A percentile compares a stretch with the other conserved stretches of the same genome.
These are phyloP conservation scores for Melipona bicolor DNA, from an alignment of 2,888 invertebrate genomes.

Conservation along the genomic window DNA sequence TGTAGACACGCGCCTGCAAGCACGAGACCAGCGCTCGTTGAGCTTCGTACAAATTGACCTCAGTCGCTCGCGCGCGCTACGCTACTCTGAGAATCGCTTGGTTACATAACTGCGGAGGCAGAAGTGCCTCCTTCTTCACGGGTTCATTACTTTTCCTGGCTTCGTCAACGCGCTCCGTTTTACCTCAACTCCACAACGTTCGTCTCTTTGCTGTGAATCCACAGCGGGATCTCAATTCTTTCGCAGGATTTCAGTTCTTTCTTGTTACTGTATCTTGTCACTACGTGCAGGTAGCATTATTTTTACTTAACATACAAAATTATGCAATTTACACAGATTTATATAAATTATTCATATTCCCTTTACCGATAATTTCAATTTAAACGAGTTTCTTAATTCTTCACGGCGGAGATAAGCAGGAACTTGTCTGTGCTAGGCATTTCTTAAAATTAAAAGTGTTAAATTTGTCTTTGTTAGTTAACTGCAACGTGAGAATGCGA, in stretches of 20 bases:
- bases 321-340: background rate
- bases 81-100: conserved; percentile 75
- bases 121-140: conserved; percentile 62
- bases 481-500: conserved; percentile 45
- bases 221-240: background rate
- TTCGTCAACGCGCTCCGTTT: conserved; percentile 42
- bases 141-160: conserved; percentile 66
- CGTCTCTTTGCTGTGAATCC: background rate
- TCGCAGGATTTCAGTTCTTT: too few relatives aligned
- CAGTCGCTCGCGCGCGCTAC: conserved; percentile 58
- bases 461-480: conserved; percentile 4
- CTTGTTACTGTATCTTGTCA: background rate
- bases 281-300: background rate
- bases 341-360: background rate
- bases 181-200: conserved; percentile 36
- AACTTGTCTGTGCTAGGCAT: background rate
- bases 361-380: background rate
- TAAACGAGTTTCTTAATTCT: background rate
- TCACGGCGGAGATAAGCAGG: background rate
- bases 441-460: conserved; percentile 2
- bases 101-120: conserved; percentile 75
- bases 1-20: background rate
- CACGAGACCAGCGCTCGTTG: conserved; percentile 38
- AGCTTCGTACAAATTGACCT: conserved; percentile 66
- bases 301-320: background rate